Percentiles rank a stretch among this genome's conserved stretches.
These are phyloP conservation scores for Aphelenchoides avenae DNA, from an alignment of 1,140 invertebrate species.

Conservation along the genomic window DNA sequence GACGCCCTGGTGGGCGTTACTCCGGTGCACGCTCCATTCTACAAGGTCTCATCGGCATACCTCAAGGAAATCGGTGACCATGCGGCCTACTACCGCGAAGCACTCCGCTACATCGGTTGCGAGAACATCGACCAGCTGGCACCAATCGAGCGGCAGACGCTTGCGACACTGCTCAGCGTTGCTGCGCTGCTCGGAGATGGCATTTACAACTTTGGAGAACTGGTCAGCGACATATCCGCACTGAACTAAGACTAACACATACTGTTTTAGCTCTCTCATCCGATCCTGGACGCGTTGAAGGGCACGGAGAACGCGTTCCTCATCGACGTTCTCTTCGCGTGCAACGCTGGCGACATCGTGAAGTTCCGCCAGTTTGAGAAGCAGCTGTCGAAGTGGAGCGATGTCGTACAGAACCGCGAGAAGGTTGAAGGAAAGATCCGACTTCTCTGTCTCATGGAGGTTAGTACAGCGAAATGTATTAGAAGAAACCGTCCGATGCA, in stretches of 20 bases:
- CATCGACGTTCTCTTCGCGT: conserved; percentile 80
- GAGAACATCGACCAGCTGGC: conserved; percentile 69
- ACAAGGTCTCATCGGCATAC: conserved; percentile 85
- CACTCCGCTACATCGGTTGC: conserved; percentile 88
- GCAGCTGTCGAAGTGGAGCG: conserved; percentile 76
- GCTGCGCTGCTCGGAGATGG: conserved; percentile 89
- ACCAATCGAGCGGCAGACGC: conserved; percentile 62
- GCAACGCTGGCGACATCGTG: conserved; percentile 82
- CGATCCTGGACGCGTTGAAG: conserved; percentile 79
- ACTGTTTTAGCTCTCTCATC: too few species aligned
- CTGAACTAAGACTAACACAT: conserved; percentile 21
- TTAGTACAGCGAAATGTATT: too few species aligned
- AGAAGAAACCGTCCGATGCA: neutral
- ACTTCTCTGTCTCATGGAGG: conserved; percentile 91
- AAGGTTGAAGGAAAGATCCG: conserved; percentile 82
- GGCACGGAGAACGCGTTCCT: conserved; percentile 81
- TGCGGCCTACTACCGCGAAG: conserved; percentile 87
- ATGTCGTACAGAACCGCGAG: conserved; percentile 77
- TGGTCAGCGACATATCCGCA: conserved; percentile 65
- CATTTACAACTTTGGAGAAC: conserved; percentile 94
- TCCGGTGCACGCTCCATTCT: conserved; percentile 87
- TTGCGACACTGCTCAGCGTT: conserved; percentile 83
- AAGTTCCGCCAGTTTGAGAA: conserved; percentile 77
- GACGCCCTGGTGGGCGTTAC: conserved; percentile 85
- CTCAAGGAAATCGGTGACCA: conserved; percentile 79